A percentile compares a stretch with the other conserved stretches of the same genome.
These are phyloP conservation scores for Zosterops borbonicus DNA, from an alignment of 2,113 vertebrate species.

Conservation along the genomic window DNA sequence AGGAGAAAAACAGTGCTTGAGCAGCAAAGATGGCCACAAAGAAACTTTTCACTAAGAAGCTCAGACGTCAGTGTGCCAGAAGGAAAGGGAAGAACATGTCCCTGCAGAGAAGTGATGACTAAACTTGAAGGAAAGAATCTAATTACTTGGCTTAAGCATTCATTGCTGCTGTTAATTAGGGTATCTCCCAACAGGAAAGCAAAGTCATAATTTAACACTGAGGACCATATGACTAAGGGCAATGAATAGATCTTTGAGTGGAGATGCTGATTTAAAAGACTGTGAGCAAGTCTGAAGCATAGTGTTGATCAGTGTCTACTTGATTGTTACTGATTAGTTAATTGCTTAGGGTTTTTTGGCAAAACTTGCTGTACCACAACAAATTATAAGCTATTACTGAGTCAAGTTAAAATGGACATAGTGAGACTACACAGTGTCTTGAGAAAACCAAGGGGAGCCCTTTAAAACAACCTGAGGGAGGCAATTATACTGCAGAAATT, in stretches of 20 bases:
- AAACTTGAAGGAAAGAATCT: constrained; percentile 16
- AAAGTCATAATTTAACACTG: not conserved
- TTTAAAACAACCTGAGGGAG: not conserved
- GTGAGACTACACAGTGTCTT: not conserved
- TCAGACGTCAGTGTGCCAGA: not conserved
- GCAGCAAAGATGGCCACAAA: not conserved
- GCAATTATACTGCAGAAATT: not conserved
- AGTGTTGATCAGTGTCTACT: not conserved
- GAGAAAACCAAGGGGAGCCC: not conserved
- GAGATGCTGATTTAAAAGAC: not conserved
- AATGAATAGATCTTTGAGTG: not conserved
- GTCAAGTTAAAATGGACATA: not conserved
- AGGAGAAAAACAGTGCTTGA: not conserved
- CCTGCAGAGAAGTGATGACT: constrained; percentile 12
- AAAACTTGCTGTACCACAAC: not conserved
- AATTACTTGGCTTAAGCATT: constrained; percentile 31
- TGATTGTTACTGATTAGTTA: not conserved
- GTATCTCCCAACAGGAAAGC: constrained; percentile 31
- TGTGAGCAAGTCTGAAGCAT: not conserved
- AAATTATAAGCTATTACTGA: not conserved
- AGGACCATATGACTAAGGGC: not conserved
- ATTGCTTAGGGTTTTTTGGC: not conserved
- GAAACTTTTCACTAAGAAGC: not conserved
- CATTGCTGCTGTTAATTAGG: constrained; percentile 13
- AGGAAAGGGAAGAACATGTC: not conserved